Evolutionary conservation across 2,113 vertebrate species (phyloP).

Genomic region (Ammospiza nelsoni): DNA sequence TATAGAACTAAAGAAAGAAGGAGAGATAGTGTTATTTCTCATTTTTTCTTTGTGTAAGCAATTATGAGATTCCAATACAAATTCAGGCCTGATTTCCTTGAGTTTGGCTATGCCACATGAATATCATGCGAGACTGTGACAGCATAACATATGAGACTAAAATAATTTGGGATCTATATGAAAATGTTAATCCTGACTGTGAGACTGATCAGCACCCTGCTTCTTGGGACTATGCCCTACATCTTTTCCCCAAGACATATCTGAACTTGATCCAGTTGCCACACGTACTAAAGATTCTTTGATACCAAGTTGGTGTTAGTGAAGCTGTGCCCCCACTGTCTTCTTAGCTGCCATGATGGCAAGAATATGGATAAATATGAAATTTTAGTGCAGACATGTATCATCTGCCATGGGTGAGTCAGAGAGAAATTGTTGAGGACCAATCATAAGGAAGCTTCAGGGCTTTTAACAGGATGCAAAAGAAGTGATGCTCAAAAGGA

Average conservation of each 20-base stretch:
- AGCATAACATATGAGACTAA: neutral
- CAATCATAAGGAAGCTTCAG: neutral
- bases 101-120: neutral
- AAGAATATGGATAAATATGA: neutral
- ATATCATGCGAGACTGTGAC: neutral
- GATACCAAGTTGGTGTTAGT: neutral
- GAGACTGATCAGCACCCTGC: neutral
- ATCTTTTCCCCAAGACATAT: neutral
- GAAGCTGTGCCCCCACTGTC: neutral
- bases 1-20: conserved; percentile 78
- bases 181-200: neutral
- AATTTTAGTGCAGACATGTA: neutral
- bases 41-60: neutral
- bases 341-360: neutral
- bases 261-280: neutral
- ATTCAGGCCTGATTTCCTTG: neutral
- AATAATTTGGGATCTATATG: neutral
- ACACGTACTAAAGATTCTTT: neutral
- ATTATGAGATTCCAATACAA: neutral
- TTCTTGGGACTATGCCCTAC: neutral
- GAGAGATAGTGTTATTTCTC: neutral
- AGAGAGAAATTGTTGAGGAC: neutral
- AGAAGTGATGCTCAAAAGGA: neutral
- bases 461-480: neutral
- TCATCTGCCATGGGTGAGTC: neutral